Evolutionary conservation across 2,113 vertebrate genomes (phyloP).

Genomic region (Albula goreensis): DNA sequence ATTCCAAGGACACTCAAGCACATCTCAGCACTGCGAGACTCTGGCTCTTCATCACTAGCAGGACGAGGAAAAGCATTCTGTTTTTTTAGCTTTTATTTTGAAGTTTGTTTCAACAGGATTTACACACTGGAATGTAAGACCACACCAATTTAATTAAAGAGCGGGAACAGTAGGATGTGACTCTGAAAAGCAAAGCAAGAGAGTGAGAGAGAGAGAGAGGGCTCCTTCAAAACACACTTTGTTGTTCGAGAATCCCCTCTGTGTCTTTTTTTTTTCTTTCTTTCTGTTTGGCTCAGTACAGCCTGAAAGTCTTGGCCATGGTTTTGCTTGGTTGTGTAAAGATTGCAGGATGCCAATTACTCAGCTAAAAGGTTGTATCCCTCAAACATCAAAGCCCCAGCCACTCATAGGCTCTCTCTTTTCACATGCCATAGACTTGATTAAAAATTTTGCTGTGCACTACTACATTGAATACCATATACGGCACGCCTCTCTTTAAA

Average conservation of each 20-base stretch:
- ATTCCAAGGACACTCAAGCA: background rate
- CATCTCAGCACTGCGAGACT: background rate
- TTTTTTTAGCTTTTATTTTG: background rate
- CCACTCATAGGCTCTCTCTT: conserved; percentile 11
- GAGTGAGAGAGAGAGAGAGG: too few relatives aligned
- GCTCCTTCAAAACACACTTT: background rate
- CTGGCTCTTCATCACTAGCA: background rate
- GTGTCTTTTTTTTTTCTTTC: background rate
- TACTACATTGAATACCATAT: background rate
- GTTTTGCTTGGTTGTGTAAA: conserved; percentile 18
- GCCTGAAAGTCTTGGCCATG: background rate
- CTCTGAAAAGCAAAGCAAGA: conserved; percentile 2
- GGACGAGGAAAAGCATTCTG: background rate
- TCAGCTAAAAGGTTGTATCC: conserved; percentile 26
- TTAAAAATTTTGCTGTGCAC: conserved; percentile 4
- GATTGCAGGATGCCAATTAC: conserved; percentile 14
- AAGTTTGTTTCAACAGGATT: background rate
- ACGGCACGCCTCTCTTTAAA: too few relatives aligned
- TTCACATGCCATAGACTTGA: conserved; percentile 10
- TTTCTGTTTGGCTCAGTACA: background rate
- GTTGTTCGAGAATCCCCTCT: background rate
- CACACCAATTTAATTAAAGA: background rate
- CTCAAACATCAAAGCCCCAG: conserved; percentile 3
- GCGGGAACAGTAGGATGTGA: background rate
- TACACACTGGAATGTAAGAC: background rate